Percentiles rank a stretch among this genome's conserved stretches.
These are phyloP conservation scores for Astreopora myriophthalma DNA, from an alignment of 64 coral and sea anemone species.

Conservation along the genomic window DNA sequence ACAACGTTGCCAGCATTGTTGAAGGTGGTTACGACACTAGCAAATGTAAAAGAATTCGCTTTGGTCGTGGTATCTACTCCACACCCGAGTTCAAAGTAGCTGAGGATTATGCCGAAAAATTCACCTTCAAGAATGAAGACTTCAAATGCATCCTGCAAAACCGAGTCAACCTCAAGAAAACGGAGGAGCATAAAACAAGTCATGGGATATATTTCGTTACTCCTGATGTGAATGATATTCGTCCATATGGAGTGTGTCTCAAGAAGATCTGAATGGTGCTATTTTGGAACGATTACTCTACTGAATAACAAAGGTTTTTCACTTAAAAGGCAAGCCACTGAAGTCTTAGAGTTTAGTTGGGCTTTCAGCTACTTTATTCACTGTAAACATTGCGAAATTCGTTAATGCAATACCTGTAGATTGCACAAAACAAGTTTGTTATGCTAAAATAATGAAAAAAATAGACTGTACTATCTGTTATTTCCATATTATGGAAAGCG, in stretches of 20 bases:
- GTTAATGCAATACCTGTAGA: background rate
- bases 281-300: background rate
- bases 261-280: background rate
- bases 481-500: background rate
- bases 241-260: background rate
- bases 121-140: background rate
- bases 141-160: background rate
- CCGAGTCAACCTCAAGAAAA: background rate
- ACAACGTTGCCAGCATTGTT: background rate
- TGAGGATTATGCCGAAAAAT: background rate
- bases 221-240: constrained; percentile 19
- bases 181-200: background rate
- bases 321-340: background rate
- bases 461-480: background rate
- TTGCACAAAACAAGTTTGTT: background rate
- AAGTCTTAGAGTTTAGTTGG: background rate
- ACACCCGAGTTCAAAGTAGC: background rate
- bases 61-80: background rate
- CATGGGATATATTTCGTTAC: background rate
- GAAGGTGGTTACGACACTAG: background rate
- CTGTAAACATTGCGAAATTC: background rate
- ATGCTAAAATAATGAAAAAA: background rate
- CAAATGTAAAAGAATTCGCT: background rate
- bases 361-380: background rate
- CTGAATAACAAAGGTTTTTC: background rate